Percentiles rank a stretch among this genome's conserved stretches.
These are phyloP conservation scores for Oligia strigilis DNA, from an alignment of 2,888 invertebrate genomes.

Conservation along the genomic window DNA sequence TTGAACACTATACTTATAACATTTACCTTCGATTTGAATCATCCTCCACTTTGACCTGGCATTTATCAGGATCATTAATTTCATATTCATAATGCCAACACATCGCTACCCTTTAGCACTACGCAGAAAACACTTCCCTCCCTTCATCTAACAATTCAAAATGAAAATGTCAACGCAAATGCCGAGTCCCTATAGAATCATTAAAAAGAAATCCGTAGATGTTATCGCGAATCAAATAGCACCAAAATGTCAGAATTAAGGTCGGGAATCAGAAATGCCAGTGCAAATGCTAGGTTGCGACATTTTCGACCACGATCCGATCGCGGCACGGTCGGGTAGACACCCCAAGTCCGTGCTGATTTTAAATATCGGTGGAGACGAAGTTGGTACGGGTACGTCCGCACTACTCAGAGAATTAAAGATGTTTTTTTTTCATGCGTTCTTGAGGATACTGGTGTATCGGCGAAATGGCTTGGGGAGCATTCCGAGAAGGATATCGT, in stretches of 20 bases:
- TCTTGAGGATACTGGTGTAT: neutral
- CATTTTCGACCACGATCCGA: slow-evolving; percentile 72
- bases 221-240: slow-evolving; percentile 69
- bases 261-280: slow-evolving; percentile 73
- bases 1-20: slow-evolving; percentile 1
- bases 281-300: slow-evolving; percentile 74
- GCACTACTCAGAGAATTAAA: too few relatives aligned
- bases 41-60: slow-evolving; percentile 25
- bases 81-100: slow-evolving; percentile 25
- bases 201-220: slow-evolving; percentile 63
- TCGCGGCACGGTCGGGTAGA: slow-evolving; percentile 68
- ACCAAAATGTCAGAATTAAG: slow-evolving; percentile 80
- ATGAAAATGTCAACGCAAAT: slow-evolving; percentile 62
- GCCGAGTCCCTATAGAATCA: slow-evolving; percentile 55
- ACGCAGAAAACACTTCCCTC: slow-evolving; percentile 12
- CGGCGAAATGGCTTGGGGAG: neutral
- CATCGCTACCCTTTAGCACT: slow-evolving; percentile 18
- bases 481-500: neutral
- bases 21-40: neutral
- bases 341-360: slow-evolving; percentile 69
- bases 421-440: neutral
- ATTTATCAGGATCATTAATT: slow-evolving; percentile 45
- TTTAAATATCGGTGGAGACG: slow-evolving; percentile 17
- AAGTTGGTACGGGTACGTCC: neutral
- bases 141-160: slow-evolving; percentile 7